Evolutionary conservation across 2,888 invertebrate species (phyloP).

Genomic region (Coelinius sp.): DNA sequence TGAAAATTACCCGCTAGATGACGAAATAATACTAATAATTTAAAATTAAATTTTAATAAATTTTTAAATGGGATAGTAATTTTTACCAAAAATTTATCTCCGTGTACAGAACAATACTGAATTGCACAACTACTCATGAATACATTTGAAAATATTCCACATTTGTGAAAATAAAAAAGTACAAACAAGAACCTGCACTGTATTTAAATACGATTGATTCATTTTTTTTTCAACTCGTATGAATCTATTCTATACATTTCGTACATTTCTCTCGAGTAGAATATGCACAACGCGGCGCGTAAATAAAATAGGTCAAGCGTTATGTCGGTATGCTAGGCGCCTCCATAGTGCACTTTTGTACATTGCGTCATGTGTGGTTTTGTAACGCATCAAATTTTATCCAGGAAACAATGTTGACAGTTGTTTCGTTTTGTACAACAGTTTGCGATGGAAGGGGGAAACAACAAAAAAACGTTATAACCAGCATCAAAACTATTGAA

Average conservation of each 20-base stretch:
- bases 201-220: slow-evolving; percentile 21
- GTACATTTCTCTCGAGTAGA: slow-evolving; percentile 35
- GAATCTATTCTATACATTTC: slow-evolving; percentile 20
- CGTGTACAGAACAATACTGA: not conserved
- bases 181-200: not conserved
- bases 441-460: no score
- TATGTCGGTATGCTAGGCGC: slow-evolving; percentile 20
- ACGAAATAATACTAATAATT: no score
- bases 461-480: not conserved
- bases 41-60: no score
- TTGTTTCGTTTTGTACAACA: slow-evolving; percentile 11
- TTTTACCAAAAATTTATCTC: no score
- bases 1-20: no score
- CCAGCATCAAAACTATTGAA: not conserved
- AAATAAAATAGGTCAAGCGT: slow-evolving; percentile 38
- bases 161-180: not conserved
- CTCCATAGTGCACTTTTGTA: slow-evolving; percentile 7
- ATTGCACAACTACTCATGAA: not conserved
- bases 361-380: slow-evolving; percentile 22
- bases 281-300: slow-evolving; percentile 31
- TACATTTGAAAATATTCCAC: not conserved
- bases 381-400: slow-evolving; percentile 20
- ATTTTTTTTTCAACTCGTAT: not conserved
- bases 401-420: slow-evolving; percentile 16
- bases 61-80: no score